Conservation (phyloP, 2,113 vertebrate species). For the Chitala chitala region DNA sequence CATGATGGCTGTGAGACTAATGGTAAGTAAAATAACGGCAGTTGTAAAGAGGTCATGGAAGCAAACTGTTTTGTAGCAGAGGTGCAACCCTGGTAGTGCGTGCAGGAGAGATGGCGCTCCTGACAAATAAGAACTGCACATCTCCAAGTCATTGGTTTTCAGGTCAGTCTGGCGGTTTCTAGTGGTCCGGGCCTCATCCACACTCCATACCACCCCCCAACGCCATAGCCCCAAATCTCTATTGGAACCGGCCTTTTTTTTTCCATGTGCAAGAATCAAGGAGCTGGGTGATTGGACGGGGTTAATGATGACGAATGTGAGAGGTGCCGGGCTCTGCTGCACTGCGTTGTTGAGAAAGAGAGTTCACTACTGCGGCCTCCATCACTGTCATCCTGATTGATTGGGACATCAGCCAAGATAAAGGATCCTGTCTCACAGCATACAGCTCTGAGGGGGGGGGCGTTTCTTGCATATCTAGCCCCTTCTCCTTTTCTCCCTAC, state of each 20-base stretch:
- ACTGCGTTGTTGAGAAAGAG: background rate
- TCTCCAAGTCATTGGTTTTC: too few relatives aligned
- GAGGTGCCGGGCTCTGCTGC: conserved; percentile 18
- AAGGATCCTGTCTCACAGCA: conserved; percentile 55
- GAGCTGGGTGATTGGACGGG: conserved; percentile 27
- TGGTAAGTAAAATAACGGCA: conserved; percentile 36
- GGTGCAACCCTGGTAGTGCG: background rate
- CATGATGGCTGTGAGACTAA: conserved; percentile 37
- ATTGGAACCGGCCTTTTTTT: too few relatives aligned
- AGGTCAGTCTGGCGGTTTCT: too few relatives aligned
- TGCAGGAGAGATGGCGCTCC: too few relatives aligned
- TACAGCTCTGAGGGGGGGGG: conserved; percentile 29
- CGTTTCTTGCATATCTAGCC: background rate
- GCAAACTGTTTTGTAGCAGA: background rate
- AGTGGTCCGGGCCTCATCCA: too few relatives aligned
- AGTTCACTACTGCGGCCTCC: conserved; percentile 44
- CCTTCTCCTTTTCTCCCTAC: too few relatives aligned
- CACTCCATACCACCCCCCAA: too few relatives aligned
- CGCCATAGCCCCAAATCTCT: too few relatives aligned
- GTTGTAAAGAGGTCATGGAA: background rate
- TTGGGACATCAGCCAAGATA: conserved; percentile 60
- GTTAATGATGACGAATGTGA: conserved; percentile 42
- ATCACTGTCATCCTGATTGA: conserved; percentile 61
- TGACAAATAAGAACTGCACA: too few relatives aligned
- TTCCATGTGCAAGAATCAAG: too few relatives aligned